Percentiles rank a stretch among this genome's conserved stretches.
These are phyloP conservation scores for Strix aluco DNA, from an alignment of 2,113 vertebrate genomes.

Conservation along the genomic window DNA sequence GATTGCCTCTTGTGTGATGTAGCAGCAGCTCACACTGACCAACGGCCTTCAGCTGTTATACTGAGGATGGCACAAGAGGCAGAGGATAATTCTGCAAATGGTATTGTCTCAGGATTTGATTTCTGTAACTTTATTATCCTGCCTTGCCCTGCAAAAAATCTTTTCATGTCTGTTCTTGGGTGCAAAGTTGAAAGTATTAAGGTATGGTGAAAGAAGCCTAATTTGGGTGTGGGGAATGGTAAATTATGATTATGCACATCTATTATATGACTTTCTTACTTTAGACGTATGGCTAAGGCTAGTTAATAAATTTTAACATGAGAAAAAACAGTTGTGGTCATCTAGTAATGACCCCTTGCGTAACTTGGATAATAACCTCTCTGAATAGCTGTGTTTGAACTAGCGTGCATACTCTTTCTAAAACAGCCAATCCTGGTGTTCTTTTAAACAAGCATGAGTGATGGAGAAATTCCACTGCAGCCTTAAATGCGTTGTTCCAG, in stretches of 20 bases:
- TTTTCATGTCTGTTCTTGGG: conserved; percentile 26
- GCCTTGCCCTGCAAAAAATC: background rate
- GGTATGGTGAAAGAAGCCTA: conserved; percentile 22
- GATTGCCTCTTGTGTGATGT: background rate
- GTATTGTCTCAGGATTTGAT: background rate
- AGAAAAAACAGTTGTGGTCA: conserved; percentile 62
- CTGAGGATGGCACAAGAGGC: background rate
- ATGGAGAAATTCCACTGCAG: conserved; percentile 48
- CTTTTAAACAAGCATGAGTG: conserved; percentile 40
- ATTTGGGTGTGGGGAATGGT: background rate
- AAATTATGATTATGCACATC: background rate
- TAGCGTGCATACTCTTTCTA: conserved; percentile 15
- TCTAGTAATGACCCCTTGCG: conserved; percentile 60
- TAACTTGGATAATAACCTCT: conserved; percentile 45
- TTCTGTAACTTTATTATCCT: conserved; percentile 21
- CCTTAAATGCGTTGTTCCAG: background rate
- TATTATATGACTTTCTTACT: conserved; percentile 30
- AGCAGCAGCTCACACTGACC: background rate
- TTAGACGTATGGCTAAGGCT: background rate
- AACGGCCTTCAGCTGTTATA: background rate
- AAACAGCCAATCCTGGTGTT: background rate
- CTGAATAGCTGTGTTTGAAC: conserved; percentile 60
- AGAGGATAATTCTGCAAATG: background rate
- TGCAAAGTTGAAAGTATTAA: background rate
- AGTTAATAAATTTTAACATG: conserved; percentile 56